Percentiles rank a stretch among this genome's conserved stretches.
Conservation (phyloP, 2,797 vertebrate species). For the Urophycis tenuis region DNA sequence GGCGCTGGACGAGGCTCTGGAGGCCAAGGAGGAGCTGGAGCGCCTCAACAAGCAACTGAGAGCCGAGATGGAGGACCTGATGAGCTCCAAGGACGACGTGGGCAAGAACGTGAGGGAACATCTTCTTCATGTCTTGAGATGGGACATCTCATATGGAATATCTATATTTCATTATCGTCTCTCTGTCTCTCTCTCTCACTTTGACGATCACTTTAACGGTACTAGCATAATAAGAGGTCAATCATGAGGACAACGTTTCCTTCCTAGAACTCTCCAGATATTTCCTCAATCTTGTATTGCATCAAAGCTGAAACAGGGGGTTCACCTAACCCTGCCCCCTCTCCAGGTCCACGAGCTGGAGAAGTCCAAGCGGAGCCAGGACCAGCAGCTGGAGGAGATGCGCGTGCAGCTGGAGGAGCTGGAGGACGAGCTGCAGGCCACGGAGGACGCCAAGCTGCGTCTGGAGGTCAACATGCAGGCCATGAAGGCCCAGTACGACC, state of each 20-base stretch:
- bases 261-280: no score
- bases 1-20: slow-evolving; percentile 89
- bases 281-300: no score
- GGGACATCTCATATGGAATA: no score
- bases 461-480: slow-evolving; percentile 99
- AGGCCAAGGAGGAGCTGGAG: slow-evolving; percentile 93
- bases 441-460: slow-evolving; percentile 93
- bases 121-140: not conserved
- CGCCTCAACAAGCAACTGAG: slow-evolving; percentile 87
- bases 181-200: no score
- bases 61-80: slow-evolving; percentile 95
- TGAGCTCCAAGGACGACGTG: slow-evolving; percentile 97
- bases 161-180: no score
- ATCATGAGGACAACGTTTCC: no score
- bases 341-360: slow-evolving; percentile 90
- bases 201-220: no score
- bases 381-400: slow-evolving; percentile 97
- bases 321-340: not conserved
- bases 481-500: slow-evolving; percentile 91
- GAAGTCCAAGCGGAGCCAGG: slow-evolving; percentile 89
- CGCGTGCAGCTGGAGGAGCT: slow-evolving; percentile 94
- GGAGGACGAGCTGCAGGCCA: slow-evolving; percentile 94
- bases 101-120: slow-evolving; percentile 82
- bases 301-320: no score
- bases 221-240: no score